phyloP scores from a whole-genome alignment of 2,113 vertebrate genomes.

The Cricetomys ansorgei region DNA sequence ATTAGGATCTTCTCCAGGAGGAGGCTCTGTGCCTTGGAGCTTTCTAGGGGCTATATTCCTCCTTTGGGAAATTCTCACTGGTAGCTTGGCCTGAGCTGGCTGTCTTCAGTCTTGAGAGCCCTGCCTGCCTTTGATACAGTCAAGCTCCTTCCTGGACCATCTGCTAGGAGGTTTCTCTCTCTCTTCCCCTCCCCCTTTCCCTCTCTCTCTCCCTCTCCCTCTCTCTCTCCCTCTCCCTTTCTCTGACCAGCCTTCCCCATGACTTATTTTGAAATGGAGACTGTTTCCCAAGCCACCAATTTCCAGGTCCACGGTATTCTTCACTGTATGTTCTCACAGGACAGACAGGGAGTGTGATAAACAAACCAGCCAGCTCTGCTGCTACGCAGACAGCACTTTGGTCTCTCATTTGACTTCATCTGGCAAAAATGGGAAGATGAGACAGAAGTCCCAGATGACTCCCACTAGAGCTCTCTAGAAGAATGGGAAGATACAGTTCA shows the following conservation, averaged over 20 bases:
- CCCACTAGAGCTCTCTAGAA: not conserved
- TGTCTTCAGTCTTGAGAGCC: not conserved
- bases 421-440: not conserved
- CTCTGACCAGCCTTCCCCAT: not conserved
- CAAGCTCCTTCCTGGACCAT: not conserved
- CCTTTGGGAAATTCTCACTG: not conserved
- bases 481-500: not conserved
- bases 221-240: not conserved
- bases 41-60: not conserved
- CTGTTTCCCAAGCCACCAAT: constrained; percentile 42
- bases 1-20: not conserved
- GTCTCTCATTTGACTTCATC: not conserved
- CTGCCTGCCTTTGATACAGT: not conserved
- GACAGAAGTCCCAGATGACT: not conserved
- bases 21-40: not conserved
- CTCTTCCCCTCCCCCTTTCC: not conserved
- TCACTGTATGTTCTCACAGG: constrained; percentile 32
- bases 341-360: not conserved
- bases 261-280: constrained; percentile 56
- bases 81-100: not conserved
- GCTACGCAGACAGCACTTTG: no score
- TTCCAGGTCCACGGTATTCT: not conserved
- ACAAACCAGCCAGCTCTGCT: not conserved
- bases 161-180: not conserved
- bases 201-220: not conserved